A percentile compares a stretch with the other conserved stretches of the same genome.
phyloP scores from a whole-genome alignment of 2,113 vertebrate species.

The Mesembrinibis cayennensis region DNA sequence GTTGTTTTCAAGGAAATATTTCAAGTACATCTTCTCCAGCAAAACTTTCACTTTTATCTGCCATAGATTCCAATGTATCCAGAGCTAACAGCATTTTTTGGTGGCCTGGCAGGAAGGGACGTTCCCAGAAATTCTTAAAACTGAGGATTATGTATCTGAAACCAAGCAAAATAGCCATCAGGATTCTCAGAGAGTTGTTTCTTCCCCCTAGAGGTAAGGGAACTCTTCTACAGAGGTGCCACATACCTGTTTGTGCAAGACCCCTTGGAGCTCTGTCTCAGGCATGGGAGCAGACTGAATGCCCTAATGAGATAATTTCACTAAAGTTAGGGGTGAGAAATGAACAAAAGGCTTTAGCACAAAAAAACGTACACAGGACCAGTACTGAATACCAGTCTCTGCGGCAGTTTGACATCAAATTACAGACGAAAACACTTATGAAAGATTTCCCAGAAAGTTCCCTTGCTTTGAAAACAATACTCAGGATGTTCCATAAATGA shows the following conservation, averaged over 20 bases:
- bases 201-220: neutral
- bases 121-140: neutral
- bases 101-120: neutral
- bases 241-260: neutral
- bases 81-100: neutral
- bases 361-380: neutral
- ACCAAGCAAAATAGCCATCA: neutral
- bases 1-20: neutral
- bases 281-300: neutral
- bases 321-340: neutral
- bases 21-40: neutral
- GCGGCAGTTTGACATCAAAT: neutral
- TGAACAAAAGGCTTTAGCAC: neutral
- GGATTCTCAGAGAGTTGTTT: neutral
- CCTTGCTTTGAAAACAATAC: neutral
- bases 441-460: neutral
- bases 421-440: neutral
- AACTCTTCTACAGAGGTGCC: neutral
- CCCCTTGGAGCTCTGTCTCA: neutral
- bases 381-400: neutral
- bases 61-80: neutral
- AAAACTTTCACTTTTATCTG: neutral
- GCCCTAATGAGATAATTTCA: neutral
- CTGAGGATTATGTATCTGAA: neutral
- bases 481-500: neutral